phyloP scores from a whole-genome alignment of 30 jellyfish, hydroid and myxozoan species.

The Aurelia coerulea region DNA sequence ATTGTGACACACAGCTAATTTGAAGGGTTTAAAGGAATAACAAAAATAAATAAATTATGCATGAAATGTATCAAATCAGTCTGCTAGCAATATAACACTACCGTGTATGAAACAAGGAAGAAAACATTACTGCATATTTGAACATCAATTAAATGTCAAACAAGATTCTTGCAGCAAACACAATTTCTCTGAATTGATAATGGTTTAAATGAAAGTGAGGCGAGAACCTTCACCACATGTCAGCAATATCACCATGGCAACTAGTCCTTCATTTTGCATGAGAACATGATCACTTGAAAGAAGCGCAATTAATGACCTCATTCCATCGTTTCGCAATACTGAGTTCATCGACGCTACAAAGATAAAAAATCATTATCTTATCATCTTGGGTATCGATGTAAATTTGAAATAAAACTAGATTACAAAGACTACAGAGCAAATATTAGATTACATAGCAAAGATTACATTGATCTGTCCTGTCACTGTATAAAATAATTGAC shows the following conservation, averaged over 20 bases:
- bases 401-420: too few species aligned
- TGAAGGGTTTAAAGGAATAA: not conserved
- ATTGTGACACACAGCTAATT: not conserved
- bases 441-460: too few species aligned
- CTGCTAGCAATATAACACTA: not conserved
- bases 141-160: too few species aligned
- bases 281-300: conserved; percentile 78
- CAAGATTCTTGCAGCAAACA: too few species aligned
- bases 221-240: conserved; percentile 63
- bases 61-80: not conserved
- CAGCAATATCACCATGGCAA: conserved; percentile 70
- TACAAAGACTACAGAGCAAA: too few species aligned
- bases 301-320: conserved; percentile 44
- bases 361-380: too few species aligned
- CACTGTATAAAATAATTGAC: too few species aligned
- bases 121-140: too few species aligned
- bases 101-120: too few species aligned
- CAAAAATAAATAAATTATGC: not conserved
- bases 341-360: conserved; percentile 11
- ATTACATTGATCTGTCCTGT: too few species aligned
- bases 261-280: conserved; percentile 93
- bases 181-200: not conserved
- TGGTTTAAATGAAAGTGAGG: not conserved
- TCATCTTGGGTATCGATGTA: too few species aligned
- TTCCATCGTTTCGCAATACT: conserved; percentile 26